Base-by-base conservation (phyloP, 2,113 vertebrate genomes). In the Macaca nemestrina region DNA sequence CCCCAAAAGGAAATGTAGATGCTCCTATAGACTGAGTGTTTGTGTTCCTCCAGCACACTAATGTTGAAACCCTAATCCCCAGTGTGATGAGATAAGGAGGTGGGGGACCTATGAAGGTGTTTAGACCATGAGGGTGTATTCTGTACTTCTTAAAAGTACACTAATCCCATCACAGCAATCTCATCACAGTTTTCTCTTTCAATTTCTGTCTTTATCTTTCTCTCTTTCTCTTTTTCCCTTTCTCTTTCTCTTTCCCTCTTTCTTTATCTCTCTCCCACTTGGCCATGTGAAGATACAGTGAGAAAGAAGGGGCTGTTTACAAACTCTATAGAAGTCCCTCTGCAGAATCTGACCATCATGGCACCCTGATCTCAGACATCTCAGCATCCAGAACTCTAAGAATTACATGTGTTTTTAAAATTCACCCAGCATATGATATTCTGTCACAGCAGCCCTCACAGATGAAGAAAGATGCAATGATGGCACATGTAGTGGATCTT, bases 61-160 rank as follows among this genome's bases (percentile, higher is more conserved):
- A 16, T 13, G 30, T 23, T 27, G 18, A 59, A 59, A 59, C 13
- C 7, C 38, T 40, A 16, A 8, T 48, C 27, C 43, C 6, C 27
- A 35, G 14, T 2, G 27, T 17, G 18, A 10, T 5, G 17, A 20
- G 35, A n/a, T 35, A 30, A 43, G 5, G 25, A 52, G 20, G 18
- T 1, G 1, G 5, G 3, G 0, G 4, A 25, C 0, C 14, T 17
- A 3, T 32, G 10, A 9, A 27, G 4, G 5, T 25, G 35, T 64
- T 48, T 11, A 59, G 45, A 7, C 25, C 9, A 27, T 0, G 3
- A 40, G 27, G 10, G n/a, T 12, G 25, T 1, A n/a, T 13, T 2
- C 38, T 0, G 2, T 9, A 45, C 8, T 45, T 45, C 45, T 45
- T 45, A 45, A 45, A 45, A 45, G 45, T 45, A 45, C 45, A 45